These are phyloP conservation scores for Bruchidius siliquastri DNA, from an alignment of 2,888 invertebrate genomes.

Conservation along the genomic window DNA sequence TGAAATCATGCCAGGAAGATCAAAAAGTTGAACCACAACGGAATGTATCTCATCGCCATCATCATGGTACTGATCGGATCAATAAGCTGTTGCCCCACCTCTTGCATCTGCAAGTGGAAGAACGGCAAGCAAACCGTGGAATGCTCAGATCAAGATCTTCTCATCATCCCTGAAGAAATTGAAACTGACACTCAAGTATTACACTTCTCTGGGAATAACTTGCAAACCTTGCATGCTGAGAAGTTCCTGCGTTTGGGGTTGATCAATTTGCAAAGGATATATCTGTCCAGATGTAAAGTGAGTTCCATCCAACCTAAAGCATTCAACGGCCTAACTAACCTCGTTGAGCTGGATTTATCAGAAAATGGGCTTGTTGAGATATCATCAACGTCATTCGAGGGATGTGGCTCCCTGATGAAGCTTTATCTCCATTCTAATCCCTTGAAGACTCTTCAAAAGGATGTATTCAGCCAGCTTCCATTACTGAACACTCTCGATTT, in stretches of 20 bases:
- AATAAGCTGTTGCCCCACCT: slow-evolving; percentile 20
- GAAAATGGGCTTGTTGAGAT: slow-evolving; percentile 73
- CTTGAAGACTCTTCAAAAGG: slow-evolving; percentile 65
- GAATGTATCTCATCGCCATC: neutral
- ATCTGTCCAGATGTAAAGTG: slow-evolving; percentile 72
- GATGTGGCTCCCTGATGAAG: slow-evolving; percentile 77
- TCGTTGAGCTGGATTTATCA: slow-evolving; percentile 84
- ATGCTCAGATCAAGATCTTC: slow-evolving; percentile 73
- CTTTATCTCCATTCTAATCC: slow-evolving; percentile 78
- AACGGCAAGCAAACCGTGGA: slow-evolving; percentile 88
- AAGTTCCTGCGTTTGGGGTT: slow-evolving; percentile 74
- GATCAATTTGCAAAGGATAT: slow-evolving; percentile 83
- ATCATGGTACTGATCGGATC: slow-evolving; percentile 9
- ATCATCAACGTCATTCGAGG: slow-evolving; percentile 73
- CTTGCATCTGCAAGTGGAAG: slow-evolving; percentile 89
- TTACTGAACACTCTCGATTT: slow-evolving; percentile 77
- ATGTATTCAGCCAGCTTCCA: slow-evolving; percentile 69
- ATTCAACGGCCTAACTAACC: slow-evolving; percentile 78
- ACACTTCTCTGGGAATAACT: slow-evolving; percentile 77
- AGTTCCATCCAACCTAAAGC: slow-evolving; percentile 74
- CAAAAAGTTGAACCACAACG: neutral
- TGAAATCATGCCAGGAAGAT: slow-evolving; percentile 7
- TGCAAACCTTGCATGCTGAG: slow-evolving; percentile 73
- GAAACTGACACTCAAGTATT: slow-evolving; percentile 83
- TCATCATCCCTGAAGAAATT: slow-evolving; percentile 72